Evolutionary conservation across 1,140 invertebrate genomes (phyloP), one percentile per base, ranked within the genome.

Genomic region (Pseudomyrmex pallidus): DNA sequence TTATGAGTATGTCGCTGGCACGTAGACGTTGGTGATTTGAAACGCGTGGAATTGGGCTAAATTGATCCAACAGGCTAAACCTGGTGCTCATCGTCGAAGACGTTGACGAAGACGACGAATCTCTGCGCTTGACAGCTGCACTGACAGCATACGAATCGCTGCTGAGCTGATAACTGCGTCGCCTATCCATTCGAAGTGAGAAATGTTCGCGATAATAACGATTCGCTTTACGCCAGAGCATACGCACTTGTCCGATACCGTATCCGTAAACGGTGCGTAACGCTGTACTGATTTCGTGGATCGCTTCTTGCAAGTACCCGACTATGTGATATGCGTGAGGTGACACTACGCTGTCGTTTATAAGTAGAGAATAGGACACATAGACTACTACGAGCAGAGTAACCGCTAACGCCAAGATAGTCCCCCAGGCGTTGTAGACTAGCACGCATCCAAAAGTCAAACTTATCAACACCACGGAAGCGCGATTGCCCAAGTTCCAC

Each of bases 401-500:
- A 44, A 92, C 74, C 13, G 91, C 91, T 50, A 94, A 63, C 1
- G 88, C 63, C 4, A 94, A 84, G 2, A 94, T 74, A 46, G 91
- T 87, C 2, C 91, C 92, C 91, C 92, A 94, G 82, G 89, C 88
- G 76, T 87, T 92, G 84, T 94, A 91, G 5, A 94, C 74, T 13
- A 94, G 48, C 20, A 92, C 83, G 73, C 93, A 92, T 25, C 92
- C 85, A 74, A 90, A 90, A 72, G 93, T 83, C 72, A 91, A 86
- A 87, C 90, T 92, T 87, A 92, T 72, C 87, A 93, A 87, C 74
- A 92, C 86, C 52, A 93, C 54, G 61, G 91, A 61, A 77, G 85
- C 88, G 63, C 90, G 93, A 74, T 91, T 91, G 78, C 87, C 89
- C 90, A 93, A 84, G 85, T 94, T 91, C 93, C 93, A 93, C 94